Base-by-base conservation (phyloP, 2,113 vertebrate species). In the Chloropsis hardwickii region DNA sequence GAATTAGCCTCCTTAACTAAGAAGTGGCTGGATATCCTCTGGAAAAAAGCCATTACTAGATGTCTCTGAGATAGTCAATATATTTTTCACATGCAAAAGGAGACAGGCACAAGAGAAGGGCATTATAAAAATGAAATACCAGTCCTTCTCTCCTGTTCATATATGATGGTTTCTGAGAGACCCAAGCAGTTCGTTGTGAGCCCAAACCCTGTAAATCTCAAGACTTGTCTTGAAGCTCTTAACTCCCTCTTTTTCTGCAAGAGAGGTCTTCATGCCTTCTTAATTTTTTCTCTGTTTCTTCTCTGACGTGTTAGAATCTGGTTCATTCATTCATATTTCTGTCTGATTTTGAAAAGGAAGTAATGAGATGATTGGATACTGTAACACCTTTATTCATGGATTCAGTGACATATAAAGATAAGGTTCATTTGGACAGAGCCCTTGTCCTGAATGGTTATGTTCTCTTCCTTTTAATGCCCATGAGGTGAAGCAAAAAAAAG, bases 401-500 rank as follows among this genome's bases (percentile, higher is more conserved):
- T 79, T 80, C 24, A 47, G 6, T 53, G 82, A 7, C 8, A 10
- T 60, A 4, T 77, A 28, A 65, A 47, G 28, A 37, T 85, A 24
- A 37, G 5, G 20, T 65, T 82, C 17, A 9, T 71, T 90, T 94
- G 65, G 17, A 42, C 18, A 58, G 60, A 89, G n/a, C 12, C 9
- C 12, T 84, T 16, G 5, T 76, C 21, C 21, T 24, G 25, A 62
- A 20, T 0, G 0, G 5, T 53, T 87, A 7, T 2, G n/a, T n/a
- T 11, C 21, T 61, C 23, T 94, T 61, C 23, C 7, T 81, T 90
- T 90, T 57, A 42, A 45, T 76, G 20, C 58, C 20, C 3, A 3
- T 62, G 22, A 40, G 7, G 14, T 66, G 15, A 27, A 70, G 60
- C 17, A 47, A 33, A 74, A 45, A 37, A 57, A 45, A 65, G 74